Evolutionary conservation across 1,140 invertebrate genomes (phyloP).

Genomic region (Euwallacea fornicatus): DNA sequence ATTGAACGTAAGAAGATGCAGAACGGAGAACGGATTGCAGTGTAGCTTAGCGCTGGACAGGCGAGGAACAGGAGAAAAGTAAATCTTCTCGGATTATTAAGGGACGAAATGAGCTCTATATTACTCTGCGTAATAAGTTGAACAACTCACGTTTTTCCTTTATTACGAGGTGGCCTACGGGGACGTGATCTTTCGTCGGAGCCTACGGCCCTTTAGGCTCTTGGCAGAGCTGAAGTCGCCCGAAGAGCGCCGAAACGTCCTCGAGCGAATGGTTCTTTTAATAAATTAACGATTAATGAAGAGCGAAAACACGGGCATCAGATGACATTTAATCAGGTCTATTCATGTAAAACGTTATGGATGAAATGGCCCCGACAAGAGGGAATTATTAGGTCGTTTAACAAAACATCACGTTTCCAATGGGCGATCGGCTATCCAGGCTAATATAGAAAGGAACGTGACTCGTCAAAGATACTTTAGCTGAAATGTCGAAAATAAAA

Average conservation of each 20-base stretch:
- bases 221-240: too few relatives aligned
- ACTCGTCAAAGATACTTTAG: not conserved
- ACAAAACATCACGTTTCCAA: conserved; percentile 5
- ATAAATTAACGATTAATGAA: not conserved
- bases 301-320: not conserved
- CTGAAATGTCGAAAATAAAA: not conserved
- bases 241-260: not conserved
- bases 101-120: not conserved
- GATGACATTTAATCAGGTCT: not conserved
- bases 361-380: not conserved
- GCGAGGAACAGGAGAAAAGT: not conserved
- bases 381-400: conserved; percentile 4
- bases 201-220: too few relatives aligned
- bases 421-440: not conserved
- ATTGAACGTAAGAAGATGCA: too few relatives aligned
- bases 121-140: not conserved
- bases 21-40: not conserved
- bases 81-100: not conserved
- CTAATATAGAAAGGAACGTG: conserved; percentile 4
- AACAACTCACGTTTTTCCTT: not conserved
- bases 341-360: not conserved
- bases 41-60: not conserved
- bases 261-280: not conserved
- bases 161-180: too few relatives aligned
- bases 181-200: too few relatives aligned